phyloP scores from a whole-genome alignment of 92 coral and sea anemone genomes.

The Siderastrea radians region DNA sequence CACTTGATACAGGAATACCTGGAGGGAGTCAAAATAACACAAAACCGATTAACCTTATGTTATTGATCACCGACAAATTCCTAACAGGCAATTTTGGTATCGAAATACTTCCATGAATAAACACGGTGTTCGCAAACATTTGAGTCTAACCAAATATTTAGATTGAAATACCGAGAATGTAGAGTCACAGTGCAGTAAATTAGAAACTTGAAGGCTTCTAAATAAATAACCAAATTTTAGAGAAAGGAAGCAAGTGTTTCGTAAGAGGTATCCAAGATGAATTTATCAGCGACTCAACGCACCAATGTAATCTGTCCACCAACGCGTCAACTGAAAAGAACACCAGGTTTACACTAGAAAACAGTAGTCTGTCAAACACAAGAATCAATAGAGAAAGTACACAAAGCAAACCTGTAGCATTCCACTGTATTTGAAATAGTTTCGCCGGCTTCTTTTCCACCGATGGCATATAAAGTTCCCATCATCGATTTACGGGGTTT shows the following conservation, averaged over 20 bases:
- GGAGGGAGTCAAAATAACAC: background rate
- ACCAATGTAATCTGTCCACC: too few relatives aligned
- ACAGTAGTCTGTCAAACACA: background rate
- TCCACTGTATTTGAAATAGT: conserved; percentile 97
- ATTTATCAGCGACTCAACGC: too few relatives aligned
- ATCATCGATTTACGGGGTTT: conserved; percentile 94
- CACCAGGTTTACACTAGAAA: background rate
- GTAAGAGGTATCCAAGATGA: too few relatives aligned
- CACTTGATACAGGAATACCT: background rate
- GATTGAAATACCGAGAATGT: background rate
- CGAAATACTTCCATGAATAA: background rate
- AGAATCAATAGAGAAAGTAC: background rate
- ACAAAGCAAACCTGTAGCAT: conserved; percentile 84
- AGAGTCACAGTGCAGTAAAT: background rate
- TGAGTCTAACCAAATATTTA: background rate
- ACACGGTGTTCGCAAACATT: background rate
- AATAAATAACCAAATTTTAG: background rate
- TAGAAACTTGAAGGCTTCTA: background rate
- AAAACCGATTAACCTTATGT: background rate
- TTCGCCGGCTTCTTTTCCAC: conserved; percentile 99
- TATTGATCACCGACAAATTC: background rate
- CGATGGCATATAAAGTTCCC: conserved; percentile 95
- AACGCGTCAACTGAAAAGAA: background rate
- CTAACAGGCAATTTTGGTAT: conserved; percentile 15
- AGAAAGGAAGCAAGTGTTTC: too few relatives aligned